Percentiles rank a stretch among this genome's conserved stretches.
Conservation (phyloP, 2,797 vertebrate species). For the Sorex maritimensis region DNA sequence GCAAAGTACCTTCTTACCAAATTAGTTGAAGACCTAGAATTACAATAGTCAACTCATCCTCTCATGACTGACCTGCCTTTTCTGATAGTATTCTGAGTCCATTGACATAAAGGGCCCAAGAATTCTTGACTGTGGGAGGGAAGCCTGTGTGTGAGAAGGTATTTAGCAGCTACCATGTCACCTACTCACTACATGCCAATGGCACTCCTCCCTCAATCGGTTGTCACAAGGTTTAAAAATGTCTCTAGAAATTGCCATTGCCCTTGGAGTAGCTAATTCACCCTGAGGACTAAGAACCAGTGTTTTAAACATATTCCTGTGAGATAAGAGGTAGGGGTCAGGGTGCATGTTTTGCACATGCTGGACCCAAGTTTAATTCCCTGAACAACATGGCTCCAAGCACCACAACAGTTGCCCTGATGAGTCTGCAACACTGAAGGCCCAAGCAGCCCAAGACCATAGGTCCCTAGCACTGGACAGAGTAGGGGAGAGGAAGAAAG, state of each 20-base stretch:
- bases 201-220: neutral
- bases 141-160: neutral
- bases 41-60: neutral
- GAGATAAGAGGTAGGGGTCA: neutral
- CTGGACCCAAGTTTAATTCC: too few species aligned
- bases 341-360: too few species aligned
- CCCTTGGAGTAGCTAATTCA: neutral
- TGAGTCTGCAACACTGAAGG: too few species aligned
- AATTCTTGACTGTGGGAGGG: neutral
- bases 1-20: neutral
- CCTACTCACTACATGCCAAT: neutral
- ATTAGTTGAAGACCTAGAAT: conserved; percentile 3
- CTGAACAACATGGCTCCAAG: too few species aligned
- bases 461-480: too few species aligned
- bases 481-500: too few species aligned
- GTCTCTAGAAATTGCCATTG: neutral
- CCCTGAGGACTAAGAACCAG: neutral
- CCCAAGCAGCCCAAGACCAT: too few species aligned
- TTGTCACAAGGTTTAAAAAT: neutral
- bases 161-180: neutral
- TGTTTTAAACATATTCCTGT: neutral
- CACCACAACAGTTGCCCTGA: too few species aligned
- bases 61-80: conserved; percentile 3
- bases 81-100: conserved; percentile 1
- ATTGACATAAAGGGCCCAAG: neutral